Evolutionary conservation across 2,888 invertebrate genomes (phyloP).

Genomic region (Eristalinus sepulchralis): DNA sequence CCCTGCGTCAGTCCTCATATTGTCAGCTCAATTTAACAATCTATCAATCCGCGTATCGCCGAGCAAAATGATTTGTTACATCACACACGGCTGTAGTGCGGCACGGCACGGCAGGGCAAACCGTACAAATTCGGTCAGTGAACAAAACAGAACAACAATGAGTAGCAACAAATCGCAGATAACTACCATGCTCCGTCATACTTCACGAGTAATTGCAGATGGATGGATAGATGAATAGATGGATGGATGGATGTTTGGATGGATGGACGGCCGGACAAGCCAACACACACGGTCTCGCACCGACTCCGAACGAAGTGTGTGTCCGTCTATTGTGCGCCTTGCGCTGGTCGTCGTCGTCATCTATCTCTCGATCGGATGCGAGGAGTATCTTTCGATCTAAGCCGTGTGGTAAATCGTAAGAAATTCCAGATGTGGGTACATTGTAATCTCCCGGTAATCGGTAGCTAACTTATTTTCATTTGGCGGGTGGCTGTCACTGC

Average conservation of each 20-base stretch:
- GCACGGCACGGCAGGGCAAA: neutral
- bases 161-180: conserved; percentile 40
- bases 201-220: conserved; percentile 71
- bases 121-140: conserved; percentile 63
- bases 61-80: conserved; percentile 65
- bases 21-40: conserved; percentile 69
- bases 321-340: neutral
- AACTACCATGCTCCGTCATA: conserved; percentile 67
- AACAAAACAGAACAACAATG: conserved; percentile 54
- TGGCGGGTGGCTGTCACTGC: conserved; percentile 45
- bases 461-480: conserved; percentile 58
- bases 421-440: conserved; percentile 47
- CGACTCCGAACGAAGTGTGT: neutral
- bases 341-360: neutral
- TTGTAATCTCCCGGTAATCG: conserved; percentile 62
- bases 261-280: conserved; percentile 42
- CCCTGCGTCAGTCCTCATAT: conserved; percentile 31
- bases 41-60: conserved; percentile 41
- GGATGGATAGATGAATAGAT: conserved; percentile 49
- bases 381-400: conserved; percentile 36
- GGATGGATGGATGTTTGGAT: conserved; percentile 1
- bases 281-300: neutral
- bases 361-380: conserved; percentile 15
- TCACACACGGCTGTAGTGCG: conserved; percentile 8
- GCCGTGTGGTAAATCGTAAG: conserved; percentile 45